Evolutionary conservation across 2,888 invertebrate genomes (phyloP).

Genomic region (Scaptodrosophila latifasciaeformis): DNA sequence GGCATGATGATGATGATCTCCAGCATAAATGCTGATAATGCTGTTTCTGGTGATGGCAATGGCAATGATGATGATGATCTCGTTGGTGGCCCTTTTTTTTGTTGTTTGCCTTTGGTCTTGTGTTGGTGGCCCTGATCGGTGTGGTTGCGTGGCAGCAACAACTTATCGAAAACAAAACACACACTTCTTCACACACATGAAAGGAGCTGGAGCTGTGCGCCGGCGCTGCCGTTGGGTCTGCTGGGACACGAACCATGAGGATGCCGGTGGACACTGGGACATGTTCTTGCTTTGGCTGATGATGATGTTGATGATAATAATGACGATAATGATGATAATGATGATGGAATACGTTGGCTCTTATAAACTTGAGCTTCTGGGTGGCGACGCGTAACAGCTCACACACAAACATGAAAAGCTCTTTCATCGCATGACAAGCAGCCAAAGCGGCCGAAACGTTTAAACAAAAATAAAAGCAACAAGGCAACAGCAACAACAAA

Average conservation of each 20-base stretch:
- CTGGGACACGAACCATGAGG: too few species aligned
- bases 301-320: conserved; percentile 21
- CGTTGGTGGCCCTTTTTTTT: conserved; percentile 1
- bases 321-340: conserved; percentile 39
- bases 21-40: conserved; percentile 6
- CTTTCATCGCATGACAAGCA: conserved; percentile 55
- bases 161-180: not conserved
- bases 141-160: conserved; percentile 27
- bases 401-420: conserved; percentile 37
- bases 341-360: conserved; percentile 64
- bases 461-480: conserved; percentile 40
- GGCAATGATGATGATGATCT: not conserved
- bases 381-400: conserved; percentile 69
- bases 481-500: conserved; percentile 11
- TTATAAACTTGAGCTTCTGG: conserved; percentile 71
- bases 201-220: not conserved
- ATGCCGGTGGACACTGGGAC: conserved; percentile 6
- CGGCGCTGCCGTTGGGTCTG: conserved; percentile 8
- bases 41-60: conserved; percentile 27
- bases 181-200: not conserved
- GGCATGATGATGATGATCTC: not conserved
- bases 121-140: not conserved
- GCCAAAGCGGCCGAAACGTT: conserved; percentile 48
- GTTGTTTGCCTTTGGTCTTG: conserved; percentile 17
- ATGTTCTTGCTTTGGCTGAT: conserved; percentile 21